A percentile compares a stretch with the other conserved stretches of the same genome.
phyloP scores from a whole-genome alignment of 1,140 invertebrate species.

The Subanguina moxae region DNA sequence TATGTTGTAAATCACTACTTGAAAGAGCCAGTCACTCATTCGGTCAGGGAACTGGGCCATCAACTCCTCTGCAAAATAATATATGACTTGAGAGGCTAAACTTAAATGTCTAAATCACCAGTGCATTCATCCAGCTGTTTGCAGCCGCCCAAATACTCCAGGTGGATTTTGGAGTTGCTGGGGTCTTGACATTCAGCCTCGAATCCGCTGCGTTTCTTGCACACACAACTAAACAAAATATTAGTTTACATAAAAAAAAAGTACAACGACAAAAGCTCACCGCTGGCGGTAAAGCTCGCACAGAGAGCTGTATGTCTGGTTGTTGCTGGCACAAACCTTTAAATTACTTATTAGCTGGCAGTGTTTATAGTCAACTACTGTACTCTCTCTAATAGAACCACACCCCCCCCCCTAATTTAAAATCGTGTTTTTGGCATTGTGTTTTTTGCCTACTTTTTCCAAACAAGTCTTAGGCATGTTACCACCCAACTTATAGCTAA shows the following conservation, averaged over 20 bases:
- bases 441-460: too few species aligned
- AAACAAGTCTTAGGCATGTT: too few species aligned
- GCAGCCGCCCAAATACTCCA: slow-evolving; percentile 75
- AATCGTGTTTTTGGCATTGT: too few species aligned
- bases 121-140: slow-evolving; percentile 68
- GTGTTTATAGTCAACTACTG: too few species aligned
- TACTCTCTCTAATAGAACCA: too few species aligned
- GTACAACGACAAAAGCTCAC: not conserved
- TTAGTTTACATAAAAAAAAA: not conserved
- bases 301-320: slow-evolving; percentile 85
- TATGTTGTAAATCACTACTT: too few species aligned
- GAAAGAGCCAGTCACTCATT: slow-evolving; percentile 93
- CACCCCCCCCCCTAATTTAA: too few species aligned
- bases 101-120: slow-evolving; percentile 51
- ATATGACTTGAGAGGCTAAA: too few species aligned
- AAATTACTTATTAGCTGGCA: too few species aligned
- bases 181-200: slow-evolving; percentile 66
- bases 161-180: slow-evolving; percentile 70
- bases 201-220: slow-evolving; percentile 69
- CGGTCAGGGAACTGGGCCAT: slow-evolving; percentile 70
- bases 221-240: slow-evolving; percentile 67
- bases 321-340: slow-evolving; percentile 83
- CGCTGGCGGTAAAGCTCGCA: slow-evolving; percentile 84
- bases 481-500: too few species aligned
- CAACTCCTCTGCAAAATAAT: slow-evolving; percentile 64